Evolutionary conservation across 2,113 vertebrate genomes (phyloP).

Genomic region (Lepidothrix coronata): DNA sequence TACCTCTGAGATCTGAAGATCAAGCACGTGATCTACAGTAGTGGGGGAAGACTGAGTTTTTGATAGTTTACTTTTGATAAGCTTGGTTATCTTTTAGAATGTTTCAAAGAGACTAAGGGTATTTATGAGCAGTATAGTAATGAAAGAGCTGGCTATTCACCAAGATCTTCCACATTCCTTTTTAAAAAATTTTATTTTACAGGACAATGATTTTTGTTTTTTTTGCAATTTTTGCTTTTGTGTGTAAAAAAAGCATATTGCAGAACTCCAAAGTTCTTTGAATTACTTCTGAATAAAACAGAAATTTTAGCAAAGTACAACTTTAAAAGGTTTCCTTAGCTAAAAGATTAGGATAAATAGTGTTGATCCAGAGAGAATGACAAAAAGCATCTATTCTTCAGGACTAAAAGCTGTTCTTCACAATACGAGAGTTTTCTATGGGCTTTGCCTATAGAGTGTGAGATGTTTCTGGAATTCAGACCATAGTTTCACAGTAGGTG

Average conservation of each 20-base stretch:
- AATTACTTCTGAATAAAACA: neutral
- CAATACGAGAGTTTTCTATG: neutral
- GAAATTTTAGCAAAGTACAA: neutral
- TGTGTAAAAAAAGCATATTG: neutral
- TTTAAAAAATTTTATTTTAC: neutral
- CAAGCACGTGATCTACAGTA: neutral
- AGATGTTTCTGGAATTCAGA: constrained; percentile 25
- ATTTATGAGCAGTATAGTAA: neutral
- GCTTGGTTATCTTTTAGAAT: neutral
- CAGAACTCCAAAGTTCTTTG: neutral
- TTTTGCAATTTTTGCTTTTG: neutral
- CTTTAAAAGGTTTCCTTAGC: neutral
- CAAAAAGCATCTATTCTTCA: neutral
- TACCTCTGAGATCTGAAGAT: neutral
- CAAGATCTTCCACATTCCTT: neutral
- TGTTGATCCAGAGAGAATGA: neutral
- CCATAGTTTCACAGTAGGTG: neutral
- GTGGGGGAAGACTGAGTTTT: neutral
- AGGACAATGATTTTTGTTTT: neutral
- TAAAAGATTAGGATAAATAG: neutral
- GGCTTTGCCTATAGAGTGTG: neutral
- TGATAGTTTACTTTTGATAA: neutral
- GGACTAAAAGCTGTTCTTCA: neutral
- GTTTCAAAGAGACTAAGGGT: neutral
- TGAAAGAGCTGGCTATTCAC: neutral